Percentiles rank a stretch among this genome's conserved stretches.
Conservation (phyloP, 1,140 invertebrate genomes). For the Drosophila trapezifrons region DNA sequence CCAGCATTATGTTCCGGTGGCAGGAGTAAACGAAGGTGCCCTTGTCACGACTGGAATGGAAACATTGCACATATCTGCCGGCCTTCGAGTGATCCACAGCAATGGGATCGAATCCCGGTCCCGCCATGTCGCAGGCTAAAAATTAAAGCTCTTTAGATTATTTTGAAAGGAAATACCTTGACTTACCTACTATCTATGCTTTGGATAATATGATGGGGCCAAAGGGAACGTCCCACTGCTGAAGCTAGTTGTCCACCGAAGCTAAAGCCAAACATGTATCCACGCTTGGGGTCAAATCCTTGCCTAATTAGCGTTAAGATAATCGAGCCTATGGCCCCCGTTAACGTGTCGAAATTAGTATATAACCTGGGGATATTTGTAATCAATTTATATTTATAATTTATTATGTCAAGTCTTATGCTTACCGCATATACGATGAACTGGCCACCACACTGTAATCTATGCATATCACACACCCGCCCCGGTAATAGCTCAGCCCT, state of each 20-base stretch:
- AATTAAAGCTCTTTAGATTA: background rate
- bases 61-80: conserved; percentile 77
- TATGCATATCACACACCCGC: conserved; percentile 80
- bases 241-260: conserved; percentile 78
- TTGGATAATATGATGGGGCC: conserved; percentile 43
- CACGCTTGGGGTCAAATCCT: conserved; percentile 66
- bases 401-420: too few relatives aligned
- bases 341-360: conserved; percentile 60
- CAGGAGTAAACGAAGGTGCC: conserved; percentile 75
- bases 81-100: conserved; percentile 65
- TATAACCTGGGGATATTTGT: conserved; percentile 46
- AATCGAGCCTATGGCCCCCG: conserved; percentile 54
- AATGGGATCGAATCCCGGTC: conserved; percentile 79
- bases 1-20: conserved; percentile 78
- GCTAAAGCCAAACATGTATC: conserved; percentile 81
- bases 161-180: background rate
- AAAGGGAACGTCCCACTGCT: conserved; percentile 63
- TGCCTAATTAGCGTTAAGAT: conserved; percentile 53
- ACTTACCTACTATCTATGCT: conserved; percentile 65
- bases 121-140: conserved; percentile 82
- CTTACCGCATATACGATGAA: conserved; percentile 66
- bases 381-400: background rate
- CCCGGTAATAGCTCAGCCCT: conserved; percentile 76
- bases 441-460: conserved; percentile 71
- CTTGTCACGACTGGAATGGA: conserved; percentile 78